These are phyloP conservation scores for Pachycephala philippinensis DNA, from an alignment of 2,113 vertebrate genomes.

Conservation along the genomic window DNA sequence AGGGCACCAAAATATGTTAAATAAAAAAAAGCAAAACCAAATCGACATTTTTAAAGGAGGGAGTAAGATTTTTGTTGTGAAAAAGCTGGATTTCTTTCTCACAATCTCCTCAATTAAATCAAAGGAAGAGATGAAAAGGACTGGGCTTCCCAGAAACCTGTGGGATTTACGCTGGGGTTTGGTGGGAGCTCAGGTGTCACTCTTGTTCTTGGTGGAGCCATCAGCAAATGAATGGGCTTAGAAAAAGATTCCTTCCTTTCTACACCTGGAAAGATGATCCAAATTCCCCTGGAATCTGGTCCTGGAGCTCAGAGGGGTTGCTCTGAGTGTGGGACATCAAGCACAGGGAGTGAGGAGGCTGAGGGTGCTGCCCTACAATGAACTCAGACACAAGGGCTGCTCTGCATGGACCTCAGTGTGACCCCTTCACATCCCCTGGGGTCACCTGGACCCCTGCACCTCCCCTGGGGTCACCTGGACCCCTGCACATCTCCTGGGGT, in stretches of 20 bases:
- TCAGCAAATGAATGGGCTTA: neutral
- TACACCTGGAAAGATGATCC: neutral
- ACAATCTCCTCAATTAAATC: neutral
- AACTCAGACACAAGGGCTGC: neutral
- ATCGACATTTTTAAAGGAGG: accelerated
- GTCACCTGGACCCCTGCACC: too few species aligned
- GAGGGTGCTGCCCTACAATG: neutral
- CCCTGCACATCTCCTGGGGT: too few species aligned
- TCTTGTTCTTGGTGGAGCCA: neutral
- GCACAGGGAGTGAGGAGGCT: neutral
- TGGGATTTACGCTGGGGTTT: neutral
- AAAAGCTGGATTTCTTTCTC: neutral
- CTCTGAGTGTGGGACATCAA: neutral
- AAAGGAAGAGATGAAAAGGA: neutral
- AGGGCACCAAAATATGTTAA: neutral
- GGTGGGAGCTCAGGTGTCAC: neutral
- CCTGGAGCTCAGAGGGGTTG: neutral
- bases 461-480: too few species aligned
- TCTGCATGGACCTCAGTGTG: neutral
- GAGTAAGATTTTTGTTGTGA: neutral
- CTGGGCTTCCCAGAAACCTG: neutral
- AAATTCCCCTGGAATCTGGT: neutral
- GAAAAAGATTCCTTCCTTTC: neutral
- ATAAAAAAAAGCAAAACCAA: neutral
- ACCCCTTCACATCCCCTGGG: too few species aligned